Percentiles rank a stretch among this genome's conserved stretches.
Evolutionary conservation across 1,140 invertebrate genomes (phyloP).

Genomic region (Atta colombica): DNA sequence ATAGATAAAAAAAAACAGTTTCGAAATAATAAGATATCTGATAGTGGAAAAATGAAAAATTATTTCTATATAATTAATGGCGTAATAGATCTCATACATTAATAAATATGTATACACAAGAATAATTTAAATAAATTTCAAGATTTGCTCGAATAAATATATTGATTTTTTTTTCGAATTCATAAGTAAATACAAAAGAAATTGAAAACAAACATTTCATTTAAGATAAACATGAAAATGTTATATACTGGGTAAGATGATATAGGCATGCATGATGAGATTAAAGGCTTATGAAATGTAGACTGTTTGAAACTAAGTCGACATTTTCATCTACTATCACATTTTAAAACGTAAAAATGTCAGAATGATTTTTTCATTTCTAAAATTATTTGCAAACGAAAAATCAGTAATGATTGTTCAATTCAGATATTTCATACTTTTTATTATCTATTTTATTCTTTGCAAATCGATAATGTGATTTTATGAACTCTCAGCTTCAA

Average conservation of each 20-base stretch:
- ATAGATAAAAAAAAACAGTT: neutral
- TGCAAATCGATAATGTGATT: conserved; percentile 5
- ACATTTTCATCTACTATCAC: neutral
- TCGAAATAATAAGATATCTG: neutral
- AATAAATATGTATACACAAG: neutral
- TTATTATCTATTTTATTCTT: neutral
- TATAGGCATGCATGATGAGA: neutral
- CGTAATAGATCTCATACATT: neutral
- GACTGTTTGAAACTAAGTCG: neutral
- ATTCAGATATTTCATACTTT: neutral
- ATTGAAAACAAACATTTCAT: neutral
- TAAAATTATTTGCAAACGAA: neutral
- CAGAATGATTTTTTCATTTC: neutral
- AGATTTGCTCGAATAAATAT: neutral
- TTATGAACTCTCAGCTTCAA: neutral
- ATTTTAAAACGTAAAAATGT: neutral
- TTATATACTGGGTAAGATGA: neutral
- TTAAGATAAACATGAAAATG: neutral
- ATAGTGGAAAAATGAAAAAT: conserved; percentile 19
- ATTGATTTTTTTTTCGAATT: neutral
- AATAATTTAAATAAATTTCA: neutral
- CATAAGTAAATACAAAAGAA: no score
- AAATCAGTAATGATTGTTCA: neutral
- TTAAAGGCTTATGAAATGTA: conserved; percentile 1
- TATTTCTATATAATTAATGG: conserved; percentile 4